Evolutionary conservation across 2,888 invertebrate species (phyloP), one percentile per base, ranked within the genome.

Genomic region (Aquatica leii): DNA sequence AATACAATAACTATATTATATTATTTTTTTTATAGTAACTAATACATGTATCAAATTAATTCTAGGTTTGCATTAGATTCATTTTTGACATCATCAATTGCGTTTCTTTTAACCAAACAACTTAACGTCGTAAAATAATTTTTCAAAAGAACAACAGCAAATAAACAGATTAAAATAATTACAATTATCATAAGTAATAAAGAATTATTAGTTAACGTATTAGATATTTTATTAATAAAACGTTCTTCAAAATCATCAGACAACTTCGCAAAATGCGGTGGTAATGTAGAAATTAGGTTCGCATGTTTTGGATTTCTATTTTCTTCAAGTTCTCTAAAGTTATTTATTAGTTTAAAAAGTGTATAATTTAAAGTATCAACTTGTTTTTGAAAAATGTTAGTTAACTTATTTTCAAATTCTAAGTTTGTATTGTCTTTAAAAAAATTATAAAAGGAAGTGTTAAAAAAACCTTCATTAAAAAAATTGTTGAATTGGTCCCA

Each of bases 401-500:
- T 4, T 4, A 40, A 40, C 14, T n/a, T 40, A 12, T 40, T 3
- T 40, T 43, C 21, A 46, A 46, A 17, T 15, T 46, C 14, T 11
- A 15, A 3, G 17, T 18, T 6, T 5, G 15, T 18, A n/a, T 21
- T 21, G 18, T 37, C 48, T 50, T 59, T 18, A 35, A 59, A 59
- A 40, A 17, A 59, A 21, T 46, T 20, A 53, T 53, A 59, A 43
- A 59, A 59, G 9, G 17, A 50, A 2, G 58, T 50, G 41, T 59
- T 59, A 20, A 4, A n/a, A 35, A 59, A 46, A 20, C 48, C 24
- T 12, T 14, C 1, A 12, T 53, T 15, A 20, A 59, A 46, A 37
- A 37, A 37, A n/a, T 11, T n/a, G 11, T 37, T 2, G 17, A 53
- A 35, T 20, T 34, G 15, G 20, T 46, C 34, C 14, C 52, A 9